These are phyloP conservation scores for Porites australiensis DNA, from an alignment of 64 coral and sea anemone genomes.

Conservation along the genomic window DNA sequence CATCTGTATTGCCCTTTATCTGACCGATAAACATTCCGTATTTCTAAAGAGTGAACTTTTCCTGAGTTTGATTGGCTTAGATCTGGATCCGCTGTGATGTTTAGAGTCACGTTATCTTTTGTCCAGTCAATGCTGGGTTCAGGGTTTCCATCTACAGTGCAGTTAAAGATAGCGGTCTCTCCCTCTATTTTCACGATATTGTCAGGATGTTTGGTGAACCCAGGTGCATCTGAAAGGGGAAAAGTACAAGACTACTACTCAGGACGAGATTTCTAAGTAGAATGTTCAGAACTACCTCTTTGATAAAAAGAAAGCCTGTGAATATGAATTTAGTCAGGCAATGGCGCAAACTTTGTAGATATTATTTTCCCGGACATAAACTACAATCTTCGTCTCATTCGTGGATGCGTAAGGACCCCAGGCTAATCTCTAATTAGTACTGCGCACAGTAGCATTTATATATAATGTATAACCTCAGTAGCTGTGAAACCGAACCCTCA, in stretches of 20 bases:
- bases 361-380: too few relatives aligned
- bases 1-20: conserved; percentile 40
- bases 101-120: neutral
- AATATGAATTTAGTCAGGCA: too few relatives aligned
- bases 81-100: neutral
- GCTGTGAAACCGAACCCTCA: too few relatives aligned
- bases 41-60: neutral
- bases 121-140: conserved; percentile 12
- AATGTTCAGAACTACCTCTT: too few relatives aligned
- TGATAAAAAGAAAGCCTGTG: too few relatives aligned
- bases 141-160: conserved; percentile 29
- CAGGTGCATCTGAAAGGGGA: neutral
- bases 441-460: too few relatives aligned
- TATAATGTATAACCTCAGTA: too few relatives aligned
- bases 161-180: neutral
- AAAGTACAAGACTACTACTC: neutral
- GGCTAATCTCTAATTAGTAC: too few relatives aligned
- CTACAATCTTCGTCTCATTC: too few relatives aligned
- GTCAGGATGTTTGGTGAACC: neutral
- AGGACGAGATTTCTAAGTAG: too few relatives aligned
- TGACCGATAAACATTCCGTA: neutral
- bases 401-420: too few relatives aligned
- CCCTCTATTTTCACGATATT: neutral
- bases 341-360: too few relatives aligned
- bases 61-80: neutral